Conservation (phyloP, 2,113 vertebrate species). For the Myotis lucifugus region DNA sequence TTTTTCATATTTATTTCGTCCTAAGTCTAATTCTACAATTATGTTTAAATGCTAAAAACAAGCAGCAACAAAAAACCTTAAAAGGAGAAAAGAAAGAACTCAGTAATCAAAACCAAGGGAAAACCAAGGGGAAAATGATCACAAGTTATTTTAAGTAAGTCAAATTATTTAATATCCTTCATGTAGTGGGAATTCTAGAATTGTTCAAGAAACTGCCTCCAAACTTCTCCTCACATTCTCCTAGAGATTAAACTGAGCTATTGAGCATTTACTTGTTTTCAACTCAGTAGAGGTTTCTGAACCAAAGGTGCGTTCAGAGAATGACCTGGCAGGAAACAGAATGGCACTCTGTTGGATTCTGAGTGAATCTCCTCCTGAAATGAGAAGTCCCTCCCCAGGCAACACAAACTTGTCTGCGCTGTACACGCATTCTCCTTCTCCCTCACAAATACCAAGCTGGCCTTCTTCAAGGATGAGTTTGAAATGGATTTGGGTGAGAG, state of each 20-base stretch:
- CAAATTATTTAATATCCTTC: not conserved
- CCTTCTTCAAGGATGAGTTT: not conserved
- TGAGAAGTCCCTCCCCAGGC: not conserved
- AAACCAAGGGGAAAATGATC: not conserved
- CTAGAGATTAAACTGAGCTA: not conserved
- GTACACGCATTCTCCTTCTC: accelerated
- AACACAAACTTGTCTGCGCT: not conserved
- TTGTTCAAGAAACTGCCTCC: not conserved
- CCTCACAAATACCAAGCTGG: not conserved
- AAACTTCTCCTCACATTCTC: not conserved
- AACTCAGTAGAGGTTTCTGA: not conserved
- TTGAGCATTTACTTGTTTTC: not conserved
- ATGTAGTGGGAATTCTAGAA: not conserved
- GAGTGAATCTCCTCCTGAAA: not conserved
- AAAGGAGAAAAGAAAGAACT: not conserved
- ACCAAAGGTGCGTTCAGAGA: not conserved
- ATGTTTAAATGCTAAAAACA: not conserved
- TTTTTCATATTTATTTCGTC: not conserved
- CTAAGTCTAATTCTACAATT: not conserved
- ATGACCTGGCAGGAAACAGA: not conserved
- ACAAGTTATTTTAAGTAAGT: not conserved
- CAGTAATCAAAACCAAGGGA: not conserved
- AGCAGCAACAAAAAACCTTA: not conserved
- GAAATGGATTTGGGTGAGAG: not conserved
- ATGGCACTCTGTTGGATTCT: not conserved